These are phyloP conservation scores for Acrobasis suavella DNA, from an alignment of 2,888 invertebrate species.

Conservation along the genomic window DNA sequence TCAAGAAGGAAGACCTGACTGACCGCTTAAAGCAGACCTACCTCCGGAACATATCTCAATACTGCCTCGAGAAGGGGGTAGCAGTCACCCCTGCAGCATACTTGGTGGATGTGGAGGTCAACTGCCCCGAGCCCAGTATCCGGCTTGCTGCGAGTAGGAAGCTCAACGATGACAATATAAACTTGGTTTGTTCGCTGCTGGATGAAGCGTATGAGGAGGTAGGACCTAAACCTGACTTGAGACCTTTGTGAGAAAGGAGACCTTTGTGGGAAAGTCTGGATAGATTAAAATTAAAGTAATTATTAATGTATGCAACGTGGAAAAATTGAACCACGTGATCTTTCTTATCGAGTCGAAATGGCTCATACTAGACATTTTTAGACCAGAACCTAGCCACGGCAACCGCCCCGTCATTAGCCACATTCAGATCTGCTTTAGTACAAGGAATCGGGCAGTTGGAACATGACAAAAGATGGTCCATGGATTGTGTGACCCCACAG, in stretches of 20 bases:
- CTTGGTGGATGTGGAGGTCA: constrained; percentile 84
- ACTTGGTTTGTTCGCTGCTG: constrained; percentile 55
- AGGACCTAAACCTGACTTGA: constrained; percentile 59
- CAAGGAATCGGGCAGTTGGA: no score
- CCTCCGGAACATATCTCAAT: constrained; percentile 84
- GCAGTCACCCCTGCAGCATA: constrained; percentile 88
- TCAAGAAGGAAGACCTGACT: constrained; percentile 76
- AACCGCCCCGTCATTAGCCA: no score
- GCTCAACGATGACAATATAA: constrained; percentile 84
- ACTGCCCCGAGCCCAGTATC: constrained; percentile 87
- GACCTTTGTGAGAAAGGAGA: constrained; percentile 37
- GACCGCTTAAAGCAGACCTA: constrained; percentile 74
- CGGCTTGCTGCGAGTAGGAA: constrained; percentile 86
- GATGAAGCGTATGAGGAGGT: constrained; percentile 70
- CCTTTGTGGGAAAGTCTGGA: no score
- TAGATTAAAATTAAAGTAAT: no score
- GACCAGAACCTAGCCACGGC: no score
- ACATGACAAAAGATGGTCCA: no score
- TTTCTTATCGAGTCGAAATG: no score
- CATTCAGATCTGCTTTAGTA: no score
- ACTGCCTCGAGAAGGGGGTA: constrained; percentile 85
- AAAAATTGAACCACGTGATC: no score
- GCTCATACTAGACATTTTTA: no score
- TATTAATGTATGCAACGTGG: no score
- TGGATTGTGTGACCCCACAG: no score